Base-by-base conservation (phyloP, 2,113 vertebrate genomes). In the Halichoeres trimaculatus region DNA sequence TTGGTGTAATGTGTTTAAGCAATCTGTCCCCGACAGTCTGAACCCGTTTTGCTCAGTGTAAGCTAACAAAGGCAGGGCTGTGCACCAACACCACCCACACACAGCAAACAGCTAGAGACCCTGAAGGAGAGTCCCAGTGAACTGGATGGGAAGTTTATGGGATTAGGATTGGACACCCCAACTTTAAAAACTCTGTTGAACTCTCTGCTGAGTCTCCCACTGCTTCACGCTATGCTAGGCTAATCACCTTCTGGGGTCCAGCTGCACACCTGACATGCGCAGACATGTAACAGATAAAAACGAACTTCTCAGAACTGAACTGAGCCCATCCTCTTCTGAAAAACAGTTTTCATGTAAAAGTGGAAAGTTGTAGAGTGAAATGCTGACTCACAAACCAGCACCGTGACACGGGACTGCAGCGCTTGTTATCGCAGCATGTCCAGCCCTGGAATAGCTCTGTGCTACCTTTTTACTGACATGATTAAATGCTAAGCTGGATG, bases 401-500 rank as follows among this genome's bases (percentile, higher is more conserved):
- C 22, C 22, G 10, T 19, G 40, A 12, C 26, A 50, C 17, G 10
- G 52, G 57, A 45, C 30, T 45, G 43, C 7, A 57, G 19, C 14
- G 16, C 45, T 50, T 43, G 61, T 74, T 30, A 54, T 50, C 47
- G 30, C 38, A 40, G 14, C 10, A 4, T 24, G 26, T 4, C 9
- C 24, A 51, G 20, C 8, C 12, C 36, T 20, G 24, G 14, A 36
- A 41, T 16, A 67, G 52, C 36, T 51, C 77, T 63, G 16, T n/a
- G 9, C 8, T 24, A 14, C 61, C 13, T 61, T 35, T 51, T 16
- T 67, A 23, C 34, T 26, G 19, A 50, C 19, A 34, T 67, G 10
- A 71, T 30, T 53, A 58, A 58, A 67, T 20, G 23, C 48, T 23
- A 53, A 63, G 58, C 17, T 13, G 5, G 24, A 55, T 50, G 10